Evolutionary conservation across 2,113 vertebrate species (phyloP).

Genomic region (Chaenogobius annularis): DNA sequence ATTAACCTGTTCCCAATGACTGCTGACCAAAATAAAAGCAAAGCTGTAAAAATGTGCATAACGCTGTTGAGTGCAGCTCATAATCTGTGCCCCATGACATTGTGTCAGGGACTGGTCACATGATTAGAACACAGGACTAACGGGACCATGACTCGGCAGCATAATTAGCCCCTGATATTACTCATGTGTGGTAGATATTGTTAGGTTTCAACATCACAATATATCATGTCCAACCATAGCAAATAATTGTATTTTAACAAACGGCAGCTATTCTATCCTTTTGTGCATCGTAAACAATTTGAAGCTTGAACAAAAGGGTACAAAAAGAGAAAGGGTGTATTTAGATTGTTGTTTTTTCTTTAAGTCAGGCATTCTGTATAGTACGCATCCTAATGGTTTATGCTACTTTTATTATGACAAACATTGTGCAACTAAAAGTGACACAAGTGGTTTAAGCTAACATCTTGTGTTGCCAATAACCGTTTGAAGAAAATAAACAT

Average conservation of each 20-base stretch:
- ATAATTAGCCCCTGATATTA: conserved; percentile 35
- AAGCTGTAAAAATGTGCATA: not conserved
- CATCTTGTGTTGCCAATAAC: conserved; percentile 25
- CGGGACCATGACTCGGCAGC: conserved; percentile 73
- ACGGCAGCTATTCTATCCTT: not conserved
- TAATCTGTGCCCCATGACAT: conserved; percentile 75
- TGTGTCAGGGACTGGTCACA: conserved; percentile 73
- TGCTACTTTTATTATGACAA: not conserved
- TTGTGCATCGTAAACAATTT: not conserved
- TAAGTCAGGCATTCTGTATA: not conserved
- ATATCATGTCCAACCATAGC: not conserved
- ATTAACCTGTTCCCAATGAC: not conserved
- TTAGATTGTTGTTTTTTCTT: not conserved
- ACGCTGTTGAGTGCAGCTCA: conserved; percentile 30
- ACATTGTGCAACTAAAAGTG: conserved; percentile 4
- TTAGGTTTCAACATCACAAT: not conserved
- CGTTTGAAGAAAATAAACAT: conserved; percentile 7
- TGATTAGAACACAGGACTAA: conserved; percentile 67
- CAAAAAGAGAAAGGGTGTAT: not conserved
- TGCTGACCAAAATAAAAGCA: not conserved
- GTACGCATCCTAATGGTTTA: not conserved
- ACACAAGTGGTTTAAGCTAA: conserved; percentile 45
- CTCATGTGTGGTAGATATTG: not conserved
- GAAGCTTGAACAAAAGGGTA: not conserved
- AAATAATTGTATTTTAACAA: not conserved